Base-by-base conservation (phyloP, 1,140 invertebrate species). In the Sminthurides bifidus region DNA sequence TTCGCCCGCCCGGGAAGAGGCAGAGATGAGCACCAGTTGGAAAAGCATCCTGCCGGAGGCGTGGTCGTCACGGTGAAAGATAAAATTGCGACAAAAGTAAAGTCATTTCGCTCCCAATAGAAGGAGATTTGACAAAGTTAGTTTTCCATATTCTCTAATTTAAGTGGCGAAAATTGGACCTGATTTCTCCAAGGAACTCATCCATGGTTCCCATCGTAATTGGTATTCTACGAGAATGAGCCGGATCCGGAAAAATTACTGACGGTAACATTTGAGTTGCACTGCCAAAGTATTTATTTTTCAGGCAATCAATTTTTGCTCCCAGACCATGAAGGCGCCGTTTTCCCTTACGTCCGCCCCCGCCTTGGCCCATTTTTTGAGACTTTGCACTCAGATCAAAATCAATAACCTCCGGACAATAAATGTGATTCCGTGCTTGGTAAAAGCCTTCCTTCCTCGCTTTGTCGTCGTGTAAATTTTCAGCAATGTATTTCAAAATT, bases 341-440 rank as follows among this genome's bases (percentile, higher is more conserved):
- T 26, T 63, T 63, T 15, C 61, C 57, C n/a, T 53, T 30, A 2
- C 46, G 31, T 23, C 45, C 17, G 4, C 46, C 33, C 24, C 41
- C 31, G 3, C 58, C 59, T 58, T 62, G 15, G 31, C 60, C 60
- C 60, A 62, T 62, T 17, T 12, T 35, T 41, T 52, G 54, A 15
- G 41, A 24, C 37, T 59, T 59, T n/a, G 57, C 54, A 38, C 46
- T 59, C 15, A 63, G 40, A 35, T 63, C 41, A 52, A 63, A 63
- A 29, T 63, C 57, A 45, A 63, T 56, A 3, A 63, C 61, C 45
- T 55, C 48, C 10, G 61, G 61, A 43, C 61, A 63, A 54, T 63
- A 57, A 45, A 59, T 59, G 33, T 56, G 48, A 46, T 30, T 45
- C 43, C 57, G 19, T 2, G 61, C 57, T 43, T 49, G 29, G 38